phyloP scores from a whole-genome alignment of 2,888 invertebrate species.

The Amphimallon solstitiale region DNA sequence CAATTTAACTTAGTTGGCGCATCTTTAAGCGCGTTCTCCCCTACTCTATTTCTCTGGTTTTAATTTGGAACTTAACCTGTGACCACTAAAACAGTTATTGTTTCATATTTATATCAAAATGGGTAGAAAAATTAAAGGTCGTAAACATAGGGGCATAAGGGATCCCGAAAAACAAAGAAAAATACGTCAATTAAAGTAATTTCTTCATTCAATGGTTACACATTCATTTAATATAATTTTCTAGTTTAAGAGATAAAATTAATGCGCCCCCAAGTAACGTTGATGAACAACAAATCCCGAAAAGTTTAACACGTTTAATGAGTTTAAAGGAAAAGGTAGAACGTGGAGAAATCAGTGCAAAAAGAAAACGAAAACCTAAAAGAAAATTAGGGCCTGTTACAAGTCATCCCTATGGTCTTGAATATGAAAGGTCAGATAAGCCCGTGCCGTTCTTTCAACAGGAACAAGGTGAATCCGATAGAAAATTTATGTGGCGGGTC shows the following conservation, averaged over 20 bases:
- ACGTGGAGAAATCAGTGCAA: conserved; percentile 59
- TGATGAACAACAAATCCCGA: conserved; percentile 79
- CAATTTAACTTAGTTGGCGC: too few relatives aligned
- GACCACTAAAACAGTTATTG: too few relatives aligned
- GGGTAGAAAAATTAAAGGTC: conserved; percentile 83
- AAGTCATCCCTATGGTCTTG: conserved; percentile 40
- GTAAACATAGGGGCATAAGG: conserved; percentile 81
- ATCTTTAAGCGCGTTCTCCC: too few relatives aligned
- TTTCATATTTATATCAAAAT: too few relatives aligned
- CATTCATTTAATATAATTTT: conserved; percentile 46
- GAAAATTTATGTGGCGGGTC: conserved; percentile 73
- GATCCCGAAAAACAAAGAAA: conserved; percentile 80
- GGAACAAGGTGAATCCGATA: conserved; percentile 54
- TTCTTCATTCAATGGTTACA: conserved; percentile 25
- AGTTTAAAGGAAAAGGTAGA: conserved; percentile 67
- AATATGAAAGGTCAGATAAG: conserved; percentile 59
- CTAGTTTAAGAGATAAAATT: conserved; percentile 76
- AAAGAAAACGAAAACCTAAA: conserved; percentile 49
- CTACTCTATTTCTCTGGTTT: too few relatives aligned
- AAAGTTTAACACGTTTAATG: conserved; percentile 74
- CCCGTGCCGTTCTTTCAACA: conserved; percentile 68
- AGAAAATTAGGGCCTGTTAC: conserved; percentile 20
- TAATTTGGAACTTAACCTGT: too few relatives aligned
- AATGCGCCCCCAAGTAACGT: conserved; percentile 78
- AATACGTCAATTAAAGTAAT: conserved; percentile 71